These are phyloP conservation scores for Tokudaia muenninki DNA, from an alignment of 2,797 vertebrate genomes.

Conservation along the genomic window DNA sequence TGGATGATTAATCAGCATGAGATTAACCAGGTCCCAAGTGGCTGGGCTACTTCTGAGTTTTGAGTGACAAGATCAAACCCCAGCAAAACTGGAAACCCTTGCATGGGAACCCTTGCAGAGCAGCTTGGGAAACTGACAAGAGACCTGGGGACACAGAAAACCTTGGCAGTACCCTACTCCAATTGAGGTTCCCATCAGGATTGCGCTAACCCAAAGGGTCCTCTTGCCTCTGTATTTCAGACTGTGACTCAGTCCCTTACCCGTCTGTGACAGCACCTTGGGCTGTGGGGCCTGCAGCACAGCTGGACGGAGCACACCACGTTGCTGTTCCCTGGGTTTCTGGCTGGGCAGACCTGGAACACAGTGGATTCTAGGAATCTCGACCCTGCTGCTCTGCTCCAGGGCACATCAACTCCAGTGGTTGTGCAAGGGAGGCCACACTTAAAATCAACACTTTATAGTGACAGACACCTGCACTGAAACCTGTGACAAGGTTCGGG, in stretches of 20 bases:
- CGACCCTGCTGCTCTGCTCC: neutral
- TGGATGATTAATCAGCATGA: neutral
- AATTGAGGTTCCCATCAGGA: neutral
- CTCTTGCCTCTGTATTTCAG: neutral
- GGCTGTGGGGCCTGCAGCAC: slow-evolving; percentile 96
- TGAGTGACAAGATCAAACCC: neutral
- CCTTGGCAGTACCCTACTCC: neutral
- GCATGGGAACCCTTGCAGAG: neutral
- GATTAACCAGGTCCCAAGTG: neutral
- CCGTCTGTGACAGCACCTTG: slow-evolving; percentile 93
- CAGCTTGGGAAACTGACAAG: neutral
- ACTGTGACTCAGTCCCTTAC: slow-evolving; percentile 82
- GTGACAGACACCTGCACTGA: neutral
- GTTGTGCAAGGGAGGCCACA: neutral
- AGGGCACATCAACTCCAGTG: neutral
- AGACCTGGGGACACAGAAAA: neutral
- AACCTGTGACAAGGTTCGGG: neutral
- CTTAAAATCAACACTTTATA: neutral
- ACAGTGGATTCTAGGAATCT: neutral
- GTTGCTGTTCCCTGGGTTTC: slow-evolving; percentile 98
- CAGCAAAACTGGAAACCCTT: neutral
- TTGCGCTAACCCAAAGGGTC: neutral
- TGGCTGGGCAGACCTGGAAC: slow-evolving; percentile 97
- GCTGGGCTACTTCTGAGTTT: neutral
- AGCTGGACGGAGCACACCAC: slow-evolving; percentile 97